Base-by-base conservation (phyloP, 2,797 vertebrate species). In the Synanceia verrucosa region DNA sequence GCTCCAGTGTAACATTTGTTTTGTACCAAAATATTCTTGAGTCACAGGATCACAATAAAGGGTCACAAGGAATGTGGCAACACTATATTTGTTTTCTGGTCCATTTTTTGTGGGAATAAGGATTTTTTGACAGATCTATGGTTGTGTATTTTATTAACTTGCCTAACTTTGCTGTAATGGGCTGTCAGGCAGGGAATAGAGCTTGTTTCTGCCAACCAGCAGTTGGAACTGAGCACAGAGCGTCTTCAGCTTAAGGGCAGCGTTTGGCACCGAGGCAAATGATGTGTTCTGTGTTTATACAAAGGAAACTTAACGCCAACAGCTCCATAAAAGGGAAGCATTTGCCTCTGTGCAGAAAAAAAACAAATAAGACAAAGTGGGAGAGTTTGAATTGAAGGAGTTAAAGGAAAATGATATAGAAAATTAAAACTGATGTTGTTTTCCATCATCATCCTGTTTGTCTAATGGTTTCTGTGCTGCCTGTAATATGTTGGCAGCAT, bases 1-100 rank as follows among this genome's bases (percentile, higher is more conserved):
- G 69, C 51, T 70, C 62, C 73, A 37, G 29, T 52, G 6, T 65
- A 72, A 81, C 67, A 23, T 2, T 60, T 78, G 41, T 82, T 90
- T 52, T 85, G 79, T 53, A 86, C 60, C 44, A 67, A 70, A 84
- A 75, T n/a, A 70, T 66, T 60, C 31, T 66, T 79, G 26, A 73
- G 80, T 84, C 76, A 61, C 61, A 79, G 59, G 64, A 82, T 78
- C 71, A 81, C 47, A 90, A 86, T 89, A 88, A 90, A 92, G 19
- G 28, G 41, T 77, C 80, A 83, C 51, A 67, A 3, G 4, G 33
- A 56, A 16, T 37, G 70, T 67, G 73, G 60, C 56, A 50, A 73
- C 29, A 28, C 18, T 28, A 4, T 65, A n/a, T 51, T 59, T 65
- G 37, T 50, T 21, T 57, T 24, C 24, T 37, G 26, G 3, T 51